These are phyloP conservation scores for Numenius arquata DNA, from an alignment of 2,113 vertebrate species.

Conservation along the genomic window DNA sequence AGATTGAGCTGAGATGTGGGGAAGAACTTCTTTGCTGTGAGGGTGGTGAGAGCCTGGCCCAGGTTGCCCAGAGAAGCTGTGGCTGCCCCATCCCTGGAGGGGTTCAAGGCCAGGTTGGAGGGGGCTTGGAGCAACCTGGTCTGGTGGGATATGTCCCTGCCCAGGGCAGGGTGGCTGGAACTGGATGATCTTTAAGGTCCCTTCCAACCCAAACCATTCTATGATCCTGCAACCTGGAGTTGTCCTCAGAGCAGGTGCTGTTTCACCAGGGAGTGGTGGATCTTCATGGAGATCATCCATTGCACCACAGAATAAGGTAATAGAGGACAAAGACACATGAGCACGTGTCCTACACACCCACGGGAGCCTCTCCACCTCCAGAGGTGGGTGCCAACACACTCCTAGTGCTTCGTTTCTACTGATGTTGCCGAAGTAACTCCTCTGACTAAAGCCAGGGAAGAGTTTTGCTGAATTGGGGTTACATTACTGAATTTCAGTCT, in stretches of 20 bases:
- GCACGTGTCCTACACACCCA: accelerated
- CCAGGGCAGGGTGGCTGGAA: too few species aligned
- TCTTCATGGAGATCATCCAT: background rate
- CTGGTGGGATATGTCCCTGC: too few species aligned
- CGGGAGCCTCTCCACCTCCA: accelerated
- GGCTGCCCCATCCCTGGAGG: too few species aligned
- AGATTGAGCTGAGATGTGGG: too few species aligned
- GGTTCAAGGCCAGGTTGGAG: too few species aligned
- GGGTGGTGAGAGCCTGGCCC: too few species aligned
- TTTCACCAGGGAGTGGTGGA: too few species aligned
- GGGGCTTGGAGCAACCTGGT: too few species aligned
- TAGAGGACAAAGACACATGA: accelerated
- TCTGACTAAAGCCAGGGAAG: background rate
- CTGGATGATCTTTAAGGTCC: too few species aligned
- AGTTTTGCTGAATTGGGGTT: background rate
- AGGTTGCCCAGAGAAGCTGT: too few species aligned
- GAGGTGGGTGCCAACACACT: accelerated
- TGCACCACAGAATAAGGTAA: accelerated
- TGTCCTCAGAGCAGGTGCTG: background rate
- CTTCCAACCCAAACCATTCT: too few species aligned
- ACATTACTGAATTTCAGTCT: background rate
- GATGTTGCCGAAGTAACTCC: accelerated
- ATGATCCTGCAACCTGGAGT: background rate
- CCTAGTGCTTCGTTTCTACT: accelerated
- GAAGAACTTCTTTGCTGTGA: too few species aligned